Evolutionary conservation across 2,888 invertebrate genomes (phyloP).

Genomic region (Campaea margaritaria): DNA sequence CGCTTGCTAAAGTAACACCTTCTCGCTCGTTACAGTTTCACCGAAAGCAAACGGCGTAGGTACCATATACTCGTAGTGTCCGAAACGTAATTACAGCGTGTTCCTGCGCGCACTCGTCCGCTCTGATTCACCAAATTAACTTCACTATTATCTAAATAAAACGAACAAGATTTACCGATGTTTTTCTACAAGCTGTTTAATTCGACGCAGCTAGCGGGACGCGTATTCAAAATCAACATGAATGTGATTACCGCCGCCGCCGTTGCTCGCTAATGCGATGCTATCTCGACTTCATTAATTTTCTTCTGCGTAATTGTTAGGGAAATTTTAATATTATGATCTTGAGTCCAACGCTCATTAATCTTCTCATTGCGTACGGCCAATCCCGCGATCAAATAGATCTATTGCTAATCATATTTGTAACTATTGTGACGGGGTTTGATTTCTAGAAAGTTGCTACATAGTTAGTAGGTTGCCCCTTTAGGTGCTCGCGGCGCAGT

Average conservation of each 20-base stretch:
- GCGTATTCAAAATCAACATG: constrained; percentile 6
- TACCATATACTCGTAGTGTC: too few species aligned
- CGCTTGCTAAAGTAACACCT: constrained; percentile 7
- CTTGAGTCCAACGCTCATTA: constrained; percentile 15
- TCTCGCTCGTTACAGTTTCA: constrained; percentile 5
- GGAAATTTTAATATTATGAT: constrained; percentile 28
- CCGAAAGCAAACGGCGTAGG: constrained; percentile 18
- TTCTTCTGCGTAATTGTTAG: constrained; percentile 32
- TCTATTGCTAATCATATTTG: too few species aligned
- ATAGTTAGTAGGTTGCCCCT: too few species aligned
- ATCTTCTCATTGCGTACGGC: too few species aligned
- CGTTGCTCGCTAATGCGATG: constrained; percentile 34
- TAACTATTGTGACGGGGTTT: too few species aligned
- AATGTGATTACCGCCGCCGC: constrained; percentile 6
- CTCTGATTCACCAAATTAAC: constrained; percentile 15
- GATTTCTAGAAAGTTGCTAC: too few species aligned
- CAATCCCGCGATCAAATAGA: too few species aligned
- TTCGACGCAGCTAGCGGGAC: constrained; percentile 4
- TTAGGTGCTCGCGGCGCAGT: too few species aligned
- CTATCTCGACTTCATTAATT: constrained; percentile 37
- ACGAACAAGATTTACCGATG: constrained; percentile 4
- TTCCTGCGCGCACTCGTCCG: constrained; percentile 1
- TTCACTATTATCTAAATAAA: constrained; percentile 5
- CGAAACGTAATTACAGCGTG: constrained; percentile 9
- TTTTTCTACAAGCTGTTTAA: not conserved